phyloP scores from a whole-genome alignment of 2,113 vertebrate genomes.

The Pseudolaguvia tuberculata region DNA sequence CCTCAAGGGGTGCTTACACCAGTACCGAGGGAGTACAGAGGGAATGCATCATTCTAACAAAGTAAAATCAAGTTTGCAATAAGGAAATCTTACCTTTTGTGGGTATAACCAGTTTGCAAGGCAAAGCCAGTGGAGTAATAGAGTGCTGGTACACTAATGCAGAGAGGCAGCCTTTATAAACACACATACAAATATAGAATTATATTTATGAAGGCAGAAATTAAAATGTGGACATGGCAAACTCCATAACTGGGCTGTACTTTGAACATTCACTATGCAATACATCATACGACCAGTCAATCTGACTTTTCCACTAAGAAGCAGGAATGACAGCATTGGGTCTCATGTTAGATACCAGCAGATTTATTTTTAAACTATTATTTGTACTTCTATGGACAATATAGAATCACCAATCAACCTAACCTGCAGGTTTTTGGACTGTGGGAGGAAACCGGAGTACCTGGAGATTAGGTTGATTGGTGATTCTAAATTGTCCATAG shows the following conservation, averaged over 20 bases:
- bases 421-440: too few relatives aligned
- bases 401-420: too few relatives aligned
- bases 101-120: constrained; percentile 94
- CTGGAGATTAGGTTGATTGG: too few relatives aligned
- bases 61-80: constrained; percentile 1
- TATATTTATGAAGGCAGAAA: constrained; percentile 41
- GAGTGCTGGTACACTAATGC: constrained; percentile 98
- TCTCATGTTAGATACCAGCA: too few relatives aligned
- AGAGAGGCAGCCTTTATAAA: constrained; percentile 82
- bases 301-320: too few relatives aligned
- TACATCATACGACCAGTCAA: too few relatives aligned
- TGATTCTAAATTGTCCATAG: too few relatives aligned
- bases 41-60: constrained; percentile 29
- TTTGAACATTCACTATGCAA: too few relatives aligned
- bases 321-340: too few relatives aligned
- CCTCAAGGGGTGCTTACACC: constrained; percentile 6
- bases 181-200: constrained; percentile 23
- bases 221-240: constrained; percentile 22
- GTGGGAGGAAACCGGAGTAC: too few relatives aligned
- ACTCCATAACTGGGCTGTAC: constrained; percentile 6
- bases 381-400: too few relatives aligned
- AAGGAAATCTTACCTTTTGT: constrained; percentile 76
- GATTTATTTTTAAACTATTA: too few relatives aligned
- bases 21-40: constrained; percentile 8
- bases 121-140: constrained; percentile 91